phyloP scores from a whole-genome alignment of 2,888 invertebrate genomes.

The Auanema sp. region DNA sequence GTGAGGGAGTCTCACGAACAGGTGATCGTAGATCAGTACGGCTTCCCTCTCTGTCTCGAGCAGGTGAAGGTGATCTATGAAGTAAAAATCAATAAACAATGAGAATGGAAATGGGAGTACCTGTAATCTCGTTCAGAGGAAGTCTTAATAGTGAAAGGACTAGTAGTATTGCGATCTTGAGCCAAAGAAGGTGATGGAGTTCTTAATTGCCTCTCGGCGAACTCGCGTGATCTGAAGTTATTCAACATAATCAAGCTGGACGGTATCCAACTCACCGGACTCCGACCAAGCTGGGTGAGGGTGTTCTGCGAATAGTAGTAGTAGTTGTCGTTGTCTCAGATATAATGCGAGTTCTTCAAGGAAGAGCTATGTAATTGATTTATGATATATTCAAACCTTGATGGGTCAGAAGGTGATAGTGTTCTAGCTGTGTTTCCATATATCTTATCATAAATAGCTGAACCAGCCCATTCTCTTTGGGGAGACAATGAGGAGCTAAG shows the following conservation, averaged over 20 bases:
- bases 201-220: constrained; percentile 34
- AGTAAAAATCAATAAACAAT: background rate
- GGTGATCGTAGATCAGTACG: background rate
- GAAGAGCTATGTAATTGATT: background rate
- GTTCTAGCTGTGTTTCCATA: constrained; percentile 33
- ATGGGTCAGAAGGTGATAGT: constrained; percentile 15
- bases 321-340: constrained; percentile 35
- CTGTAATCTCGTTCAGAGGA: background rate
- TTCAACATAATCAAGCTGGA: background rate
- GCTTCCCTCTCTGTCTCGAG: constrained; percentile 24
- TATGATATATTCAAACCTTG: constrained; percentile 5
- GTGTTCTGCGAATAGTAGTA: constrained; percentile 31
- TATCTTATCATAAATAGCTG: constrained; percentile 34
- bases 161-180: constrained; percentile 7
- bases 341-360: constrained; percentile 32
- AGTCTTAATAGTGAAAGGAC: background rate
- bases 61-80: constrained; percentile 38
- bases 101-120: background rate
- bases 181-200: constrained; percentile 33
- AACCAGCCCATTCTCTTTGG: constrained; percentile 35
- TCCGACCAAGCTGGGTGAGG: constrained; percentile 24
- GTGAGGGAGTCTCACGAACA: constrained; percentile 29
- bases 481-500: constrained; percentile 38
- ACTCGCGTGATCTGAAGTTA: constrained; percentile 35
- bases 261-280: constrained; percentile 2